Conservation (phyloP, 2,797 vertebrate genomes). For the Sebastolobus altivelis region DNA sequence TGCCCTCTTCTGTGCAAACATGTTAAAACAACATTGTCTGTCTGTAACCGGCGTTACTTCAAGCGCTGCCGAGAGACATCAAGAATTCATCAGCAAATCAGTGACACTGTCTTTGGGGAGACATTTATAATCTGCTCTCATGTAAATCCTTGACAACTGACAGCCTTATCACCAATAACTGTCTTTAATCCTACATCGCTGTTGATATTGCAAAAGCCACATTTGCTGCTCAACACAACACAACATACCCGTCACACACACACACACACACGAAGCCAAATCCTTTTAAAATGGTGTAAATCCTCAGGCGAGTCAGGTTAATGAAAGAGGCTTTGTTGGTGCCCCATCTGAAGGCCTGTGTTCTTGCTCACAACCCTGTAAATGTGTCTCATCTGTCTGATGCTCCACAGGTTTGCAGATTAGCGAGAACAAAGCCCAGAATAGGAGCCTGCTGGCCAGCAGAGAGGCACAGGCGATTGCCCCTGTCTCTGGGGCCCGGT, state of each 20-base stretch:
- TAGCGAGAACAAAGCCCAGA: constrained; percentile 59
- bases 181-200: constrained; percentile 21
- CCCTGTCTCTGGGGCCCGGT: constrained; percentile 46
- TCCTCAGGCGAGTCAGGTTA: constrained; percentile 34
- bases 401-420: constrained; percentile 64
- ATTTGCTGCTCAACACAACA: constrained; percentile 15
- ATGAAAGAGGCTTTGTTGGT: constrained; percentile 43
- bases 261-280: neutral
- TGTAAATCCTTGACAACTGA: neutral
- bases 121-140: constrained; percentile 9
- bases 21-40: neutral
- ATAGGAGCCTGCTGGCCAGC: constrained; percentile 43
- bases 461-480: constrained; percentile 24
- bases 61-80: neutral
- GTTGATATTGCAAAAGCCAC: constrained; percentile 26
- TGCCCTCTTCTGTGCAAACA: constrained; percentile 68
- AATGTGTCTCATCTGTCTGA: constrained; percentile 56
- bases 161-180: neutral
- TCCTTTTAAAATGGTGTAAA: constrained; percentile 46
- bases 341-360: constrained; percentile 28
- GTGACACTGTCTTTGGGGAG: neutral
- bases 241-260: neutral
- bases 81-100: neutral
- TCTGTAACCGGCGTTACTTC: neutral
- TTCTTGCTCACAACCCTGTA: constrained; percentile 30